Evolutionary conservation across 2,888 invertebrate genomes (phyloP), one percentile per base, ranked within the genome.

Genomic region (Colletes collaris): DNA sequence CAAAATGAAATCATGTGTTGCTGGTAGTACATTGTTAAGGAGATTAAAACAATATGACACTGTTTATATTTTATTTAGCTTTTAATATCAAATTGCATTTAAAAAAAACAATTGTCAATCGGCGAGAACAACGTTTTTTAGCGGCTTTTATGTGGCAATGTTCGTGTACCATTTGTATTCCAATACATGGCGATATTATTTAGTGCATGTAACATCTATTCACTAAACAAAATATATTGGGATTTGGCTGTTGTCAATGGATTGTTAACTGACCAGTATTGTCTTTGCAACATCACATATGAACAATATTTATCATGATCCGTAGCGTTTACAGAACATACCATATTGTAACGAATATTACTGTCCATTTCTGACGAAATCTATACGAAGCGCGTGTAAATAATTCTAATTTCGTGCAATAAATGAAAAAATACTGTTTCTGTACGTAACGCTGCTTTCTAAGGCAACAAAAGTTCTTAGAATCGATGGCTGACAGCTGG

Each of bases 401-500:
- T 64, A 71, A 74, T 80, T 55, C 62, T 62, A 69, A 52, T 59
- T 70, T 62, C 40, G 59, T 59, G 56, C 16, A 63, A 46, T 8
- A 68, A 59, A 68, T 67, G 27, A 65, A 77, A 16, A 77, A 80
- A 79, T 78, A 66, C 68, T 78, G 55, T 71, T 75, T 82, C 62
- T 55, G 52, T 83, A 62, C 59, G 74, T 78, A 76, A 79, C n/a
- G 65, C 75, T 82, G 75, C 76, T 83, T 81, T 75, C 76, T 73
- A 78, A 85, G 81, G 68, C 76, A 85, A 82, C 76, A 83, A 84
- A 82, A 86, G 55, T 86, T 81, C 73, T 84, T 80, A 87, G 86
- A 89, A 91, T 91, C 90, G 88, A 91, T 91, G 90, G 85, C 88
- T 90, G 91, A 91, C 90, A 91, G 91, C 89, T 90, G 90, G 88